Conservation (phyloP, 1,140 invertebrate species). For the Leguminivora glycinivorella region DNA sequence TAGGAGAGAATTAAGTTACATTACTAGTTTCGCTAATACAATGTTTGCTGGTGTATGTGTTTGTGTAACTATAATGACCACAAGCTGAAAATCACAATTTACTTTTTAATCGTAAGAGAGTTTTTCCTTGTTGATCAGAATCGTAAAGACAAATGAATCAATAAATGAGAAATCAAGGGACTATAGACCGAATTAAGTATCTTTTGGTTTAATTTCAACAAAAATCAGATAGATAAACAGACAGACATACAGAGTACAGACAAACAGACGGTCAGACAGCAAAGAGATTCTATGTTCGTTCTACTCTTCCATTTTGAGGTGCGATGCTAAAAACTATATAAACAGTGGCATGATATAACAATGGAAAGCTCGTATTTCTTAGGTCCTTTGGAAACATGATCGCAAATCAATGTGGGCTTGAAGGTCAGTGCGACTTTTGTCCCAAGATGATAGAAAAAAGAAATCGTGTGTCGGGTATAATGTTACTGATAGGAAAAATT, state of each 20-base stretch:
- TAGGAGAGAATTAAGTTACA: not conserved
- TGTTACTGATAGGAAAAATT: too few relatives aligned
- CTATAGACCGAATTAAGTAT: too few relatives aligned
- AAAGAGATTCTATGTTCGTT: too few relatives aligned
- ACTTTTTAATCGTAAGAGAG: too few relatives aligned
- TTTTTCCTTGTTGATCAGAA: too few relatives aligned
- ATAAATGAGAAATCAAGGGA: too few relatives aligned
- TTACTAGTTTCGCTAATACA: not conserved
- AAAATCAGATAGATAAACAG: too few relatives aligned
- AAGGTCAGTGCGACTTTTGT: conserved; percentile 7
- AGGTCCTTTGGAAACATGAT: conserved; percentile 17
- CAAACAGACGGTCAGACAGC: too few relatives aligned
- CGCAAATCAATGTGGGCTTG: conserved; percentile 16
- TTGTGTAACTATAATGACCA: not conserved
- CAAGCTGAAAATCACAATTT: not conserved
- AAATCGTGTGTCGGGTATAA: not conserved
- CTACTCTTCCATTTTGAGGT: too few relatives aligned
- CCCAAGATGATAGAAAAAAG: not conserved
- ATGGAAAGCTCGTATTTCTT: not conserved
- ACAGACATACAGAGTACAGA: too few relatives aligned
- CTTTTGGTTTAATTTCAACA: too few relatives aligned
- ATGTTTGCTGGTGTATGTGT: not conserved
- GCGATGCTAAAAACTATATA: not conserved
- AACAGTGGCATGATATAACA: not conserved
- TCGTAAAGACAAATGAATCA: too few relatives aligned